Evolutionary conservation across 2,888 invertebrate genomes (phyloP), one percentile per base, ranked within the genome.

Genomic region (Ceraclea dissimilis): DNA sequence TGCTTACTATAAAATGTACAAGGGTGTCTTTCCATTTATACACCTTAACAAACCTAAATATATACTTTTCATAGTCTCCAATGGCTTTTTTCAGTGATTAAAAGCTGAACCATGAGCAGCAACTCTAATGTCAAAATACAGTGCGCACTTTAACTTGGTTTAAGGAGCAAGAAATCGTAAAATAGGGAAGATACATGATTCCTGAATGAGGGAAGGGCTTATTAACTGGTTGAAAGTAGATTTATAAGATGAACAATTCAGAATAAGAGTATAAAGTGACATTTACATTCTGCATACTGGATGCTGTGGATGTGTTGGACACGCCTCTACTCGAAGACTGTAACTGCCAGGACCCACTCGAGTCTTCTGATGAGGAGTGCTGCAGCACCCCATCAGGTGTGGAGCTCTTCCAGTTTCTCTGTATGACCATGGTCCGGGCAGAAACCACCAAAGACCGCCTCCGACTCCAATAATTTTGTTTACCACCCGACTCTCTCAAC

Each of bases 281-380:
- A 20, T 46, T 44, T 46, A 46, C 59, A 57, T 56, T 59, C 51
- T 56, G 57, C 59, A 59, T 56, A 54, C 49, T 57, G 54, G 31
- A 33, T n/a, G 53, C 49, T 43, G 59, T 39, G 34, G 51, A 51
- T 51, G 56, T 39, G 53, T 51, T 54, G 31, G 51, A 48, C 49
- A 54, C 47, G 31, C 52, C 59, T 53, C 56, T 33, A 44, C 39
- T 56, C 22, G 59, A 54, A 44, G 56, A 52, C 66, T 72, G 75
- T 56, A 75, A 73, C 61, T 66, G 70, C 75, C 76, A 74, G 63
- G 73, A 66, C 66, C 66, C 67, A 59, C 62, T 69, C 16, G 68
- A 60, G 47, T 60, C 62, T 59, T 65, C 71, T 47, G 60, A 57
- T 19, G 57, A 57, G 34, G 60, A 60, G 49, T 59, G 55, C 56